These are phyloP conservation scores for Himalopsyche tibetana DNA, from an alignment of 2,888 invertebrate genomes.

Conservation along the genomic window DNA sequence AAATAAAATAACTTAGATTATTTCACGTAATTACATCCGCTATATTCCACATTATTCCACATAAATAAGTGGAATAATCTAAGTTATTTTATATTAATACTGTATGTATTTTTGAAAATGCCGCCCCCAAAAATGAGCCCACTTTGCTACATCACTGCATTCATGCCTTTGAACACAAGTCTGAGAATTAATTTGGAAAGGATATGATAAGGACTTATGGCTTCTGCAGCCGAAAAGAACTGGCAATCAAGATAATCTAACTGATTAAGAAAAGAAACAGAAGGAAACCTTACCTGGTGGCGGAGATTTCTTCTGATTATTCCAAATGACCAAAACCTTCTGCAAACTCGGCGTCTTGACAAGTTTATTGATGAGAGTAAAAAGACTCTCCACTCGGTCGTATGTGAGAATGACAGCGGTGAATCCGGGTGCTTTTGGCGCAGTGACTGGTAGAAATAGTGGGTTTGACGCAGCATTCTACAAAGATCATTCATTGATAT, in stretches of 20 bases:
- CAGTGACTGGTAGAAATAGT: slow-evolving; percentile 90
- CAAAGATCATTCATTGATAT: neutral
- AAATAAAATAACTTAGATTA: too few species aligned
- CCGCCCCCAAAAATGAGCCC: too few species aligned
- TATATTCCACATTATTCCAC: too few species aligned
- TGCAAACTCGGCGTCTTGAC: slow-evolving; percentile 92
- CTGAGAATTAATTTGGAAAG: neutral
- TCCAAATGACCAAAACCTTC: slow-evolving; percentile 97
- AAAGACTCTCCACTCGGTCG: slow-evolving; percentile 92
- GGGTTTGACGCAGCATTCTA: slow-evolving; percentile 83
- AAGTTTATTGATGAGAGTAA: slow-evolving; percentile 89
- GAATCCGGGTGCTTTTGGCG: slow-evolving; percentile 92
- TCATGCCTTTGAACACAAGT: too few species aligned
- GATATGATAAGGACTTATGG: too few species aligned
- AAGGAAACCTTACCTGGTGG: slow-evolving; percentile 84
- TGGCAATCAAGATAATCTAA: neutral
- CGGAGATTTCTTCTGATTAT: slow-evolving; percentile 93
- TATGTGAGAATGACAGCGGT: slow-evolving; percentile 97
- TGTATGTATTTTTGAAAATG: too few species aligned
- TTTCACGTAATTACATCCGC: too few species aligned
- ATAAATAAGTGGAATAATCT: too few species aligned
- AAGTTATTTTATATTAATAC: too few species aligned
- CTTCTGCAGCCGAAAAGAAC: neutral
- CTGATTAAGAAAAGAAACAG: neutral
- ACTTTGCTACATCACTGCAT: too few species aligned